Evolutionary conservation across 2,113 vertebrate species (phyloP).

Genomic region (Sorex fumeus): DNA sequence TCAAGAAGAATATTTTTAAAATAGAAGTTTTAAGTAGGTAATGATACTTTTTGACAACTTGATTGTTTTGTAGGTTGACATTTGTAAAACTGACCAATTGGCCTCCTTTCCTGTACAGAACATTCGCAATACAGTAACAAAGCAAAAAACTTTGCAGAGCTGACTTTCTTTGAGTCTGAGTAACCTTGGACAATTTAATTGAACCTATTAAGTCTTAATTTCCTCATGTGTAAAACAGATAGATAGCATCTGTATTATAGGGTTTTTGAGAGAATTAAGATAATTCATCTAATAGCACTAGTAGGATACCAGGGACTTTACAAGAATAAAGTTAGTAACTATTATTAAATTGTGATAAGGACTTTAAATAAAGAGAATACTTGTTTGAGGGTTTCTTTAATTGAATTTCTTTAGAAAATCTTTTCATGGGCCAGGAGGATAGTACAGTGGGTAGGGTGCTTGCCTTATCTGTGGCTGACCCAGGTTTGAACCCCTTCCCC

Average conservation of each 20-base stretch:
- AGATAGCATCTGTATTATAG: not conserved
- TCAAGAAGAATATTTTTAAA: not conserved
- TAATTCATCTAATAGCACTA: conserved; percentile 13
- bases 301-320: not conserved
- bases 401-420: conserved; percentile 1
- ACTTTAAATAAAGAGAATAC: not conserved
- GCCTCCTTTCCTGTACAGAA: not conserved
- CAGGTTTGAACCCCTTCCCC: too few relatives aligned
- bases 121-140: not conserved
- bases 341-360: not conserved
- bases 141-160: not conserved
- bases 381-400: not conserved
- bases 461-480: too few relatives aligned
- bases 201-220: conserved; percentile 45
- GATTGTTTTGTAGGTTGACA: not conserved
- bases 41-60: not conserved
- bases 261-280: not conserved
- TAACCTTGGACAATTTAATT: conserved; percentile 4
- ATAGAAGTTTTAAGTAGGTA: not conserved
- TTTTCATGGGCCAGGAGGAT: too few relatives aligned
- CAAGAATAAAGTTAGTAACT: not conserved
- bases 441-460: too few relatives aligned
- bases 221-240: conserved; percentile 21
- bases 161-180: conserved; percentile 19
- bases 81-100: not conserved